Conservation (phyloP, 2,888 invertebrate genomes). For the Eilema caniola region DNA sequence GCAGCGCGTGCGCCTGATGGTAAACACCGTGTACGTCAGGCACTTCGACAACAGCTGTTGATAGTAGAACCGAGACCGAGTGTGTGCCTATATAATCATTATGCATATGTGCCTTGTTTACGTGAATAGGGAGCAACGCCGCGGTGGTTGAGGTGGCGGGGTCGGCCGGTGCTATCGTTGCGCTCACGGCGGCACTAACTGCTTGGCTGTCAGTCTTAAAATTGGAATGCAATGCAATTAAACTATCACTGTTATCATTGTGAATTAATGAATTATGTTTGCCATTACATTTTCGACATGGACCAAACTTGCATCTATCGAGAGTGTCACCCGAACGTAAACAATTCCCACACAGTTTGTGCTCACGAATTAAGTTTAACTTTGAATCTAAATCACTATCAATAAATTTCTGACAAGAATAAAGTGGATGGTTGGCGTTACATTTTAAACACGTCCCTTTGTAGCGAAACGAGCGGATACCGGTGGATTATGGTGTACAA, state of each 20-base stretch:
- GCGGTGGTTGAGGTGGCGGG: too few relatives aligned
- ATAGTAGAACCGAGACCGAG: background rate
- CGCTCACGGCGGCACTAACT: background rate
- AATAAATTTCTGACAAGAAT: conserved; percentile 1
- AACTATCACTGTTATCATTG: background rate
- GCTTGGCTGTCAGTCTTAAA: background rate
- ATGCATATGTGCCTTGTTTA: too few relatives aligned
- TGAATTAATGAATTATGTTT: too few relatives aligned
- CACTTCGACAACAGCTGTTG: conserved; percentile 10
- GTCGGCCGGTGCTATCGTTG: background rate
- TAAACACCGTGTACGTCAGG: background rate
- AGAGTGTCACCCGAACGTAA: too few relatives aligned
- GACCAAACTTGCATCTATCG: too few relatives aligned
- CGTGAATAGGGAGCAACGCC: too few relatives aligned
- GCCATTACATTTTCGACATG: too few relatives aligned
- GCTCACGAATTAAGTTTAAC: conserved; percentile 2
- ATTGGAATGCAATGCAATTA: background rate
- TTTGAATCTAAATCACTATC: conserved; percentile 4
- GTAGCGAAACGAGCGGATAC: background rate
- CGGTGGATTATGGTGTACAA: background rate
- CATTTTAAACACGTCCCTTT: conserved; percentile 7
- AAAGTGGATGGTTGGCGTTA: background rate
- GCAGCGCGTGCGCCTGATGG: conserved; percentile 2
- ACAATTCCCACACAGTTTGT: background rate
- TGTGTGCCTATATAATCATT: too few relatives aligned